A percentile compares a stretch with the other conserved stretches of the same genome.
These are phyloP conservation scores for Capromys pilorides DNA, from an alignment of 2,797 vertebrate genomes.

Conservation along the genomic window DNA sequence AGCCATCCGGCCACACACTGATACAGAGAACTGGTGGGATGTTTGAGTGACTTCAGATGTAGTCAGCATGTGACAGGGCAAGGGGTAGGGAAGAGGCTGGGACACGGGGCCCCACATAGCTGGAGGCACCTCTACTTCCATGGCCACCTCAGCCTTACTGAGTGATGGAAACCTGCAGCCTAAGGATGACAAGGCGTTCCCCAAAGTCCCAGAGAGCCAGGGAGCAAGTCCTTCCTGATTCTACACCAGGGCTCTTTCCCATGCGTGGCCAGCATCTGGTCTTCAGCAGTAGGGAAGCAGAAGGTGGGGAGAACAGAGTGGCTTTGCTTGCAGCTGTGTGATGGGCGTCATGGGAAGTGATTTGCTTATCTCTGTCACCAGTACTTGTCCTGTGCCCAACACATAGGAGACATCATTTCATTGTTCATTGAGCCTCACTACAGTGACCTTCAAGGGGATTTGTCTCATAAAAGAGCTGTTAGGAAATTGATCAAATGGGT, in stretches of 20 bases:
- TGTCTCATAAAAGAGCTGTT: neutral
- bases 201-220: neutral
- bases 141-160: neutral
- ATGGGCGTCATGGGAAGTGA: neutral
- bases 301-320: rapidly evolving
- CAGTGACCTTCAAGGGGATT: neutral
- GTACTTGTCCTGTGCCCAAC: neutral
- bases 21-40: neutral
- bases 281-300: neutral
- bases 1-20: neutral
- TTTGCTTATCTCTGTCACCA: neutral
- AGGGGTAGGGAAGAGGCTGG: neutral
- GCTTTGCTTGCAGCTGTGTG: neutral
- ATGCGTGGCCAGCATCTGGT: neutral
- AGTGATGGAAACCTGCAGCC: neutral
- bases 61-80: neutral
- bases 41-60: neutral
- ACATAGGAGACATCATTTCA: rapidly evolving
- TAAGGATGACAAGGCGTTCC: neutral
- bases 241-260: neutral
- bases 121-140: neutral
- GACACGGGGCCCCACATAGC: neutral
- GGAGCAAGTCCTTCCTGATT: neutral
- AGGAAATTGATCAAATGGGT: too few relatives aligned
- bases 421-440: neutral